Conservation (phyloP, 1,140 invertebrate genomes). For the Drosophila dunni region DNA sequence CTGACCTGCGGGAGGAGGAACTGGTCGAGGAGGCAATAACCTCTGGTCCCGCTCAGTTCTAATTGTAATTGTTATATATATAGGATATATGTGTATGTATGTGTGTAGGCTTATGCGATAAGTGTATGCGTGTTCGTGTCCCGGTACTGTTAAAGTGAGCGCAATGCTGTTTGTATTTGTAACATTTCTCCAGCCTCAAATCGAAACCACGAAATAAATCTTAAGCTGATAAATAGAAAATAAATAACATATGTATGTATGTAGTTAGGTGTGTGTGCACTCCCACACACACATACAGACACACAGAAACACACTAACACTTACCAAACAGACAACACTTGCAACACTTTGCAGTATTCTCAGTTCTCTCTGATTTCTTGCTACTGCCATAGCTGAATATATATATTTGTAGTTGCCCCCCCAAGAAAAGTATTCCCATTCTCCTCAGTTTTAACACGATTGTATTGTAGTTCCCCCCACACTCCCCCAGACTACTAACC, state of each 20-base stretch:
- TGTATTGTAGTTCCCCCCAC: conserved; percentile 38
- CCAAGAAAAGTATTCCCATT: conserved; percentile 61
- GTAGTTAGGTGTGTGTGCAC: background rate
- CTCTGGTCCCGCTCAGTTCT: conserved; percentile 36
- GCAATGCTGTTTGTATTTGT: conserved; percentile 54
- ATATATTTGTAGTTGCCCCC: conserved; percentile 53
- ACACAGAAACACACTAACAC: conserved; percentile 12
- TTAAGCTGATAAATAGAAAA: background rate
- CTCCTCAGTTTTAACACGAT: conserved; percentile 15
- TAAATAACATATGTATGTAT: background rate
- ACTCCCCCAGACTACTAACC: conserved; percentile 20
- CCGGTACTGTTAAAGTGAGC: conserved; percentile 44
- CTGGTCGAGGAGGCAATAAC: conserved; percentile 19
- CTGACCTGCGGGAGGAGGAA: conserved; percentile 63
- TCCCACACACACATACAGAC: background rate
- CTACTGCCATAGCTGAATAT: conserved; percentile 70
- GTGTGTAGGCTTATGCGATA: background rate
- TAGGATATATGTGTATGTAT: conserved; percentile 30
- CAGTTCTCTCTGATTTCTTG: conserved; percentile 54
- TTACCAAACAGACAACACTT: conserved; percentile 16
- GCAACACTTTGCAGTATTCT: conserved; percentile 75
- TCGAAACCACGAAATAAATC: background rate
- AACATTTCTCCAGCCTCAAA: background rate
- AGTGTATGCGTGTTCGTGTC: conserved; percentile 12
- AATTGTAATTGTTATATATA: conserved; percentile 42